A percentile compares a stretch with the other conserved stretches of the same genome.
Evolutionary conservation across 2,888 invertebrate species (phyloP).

Genomic region (Calliscelio sp.): DNA sequence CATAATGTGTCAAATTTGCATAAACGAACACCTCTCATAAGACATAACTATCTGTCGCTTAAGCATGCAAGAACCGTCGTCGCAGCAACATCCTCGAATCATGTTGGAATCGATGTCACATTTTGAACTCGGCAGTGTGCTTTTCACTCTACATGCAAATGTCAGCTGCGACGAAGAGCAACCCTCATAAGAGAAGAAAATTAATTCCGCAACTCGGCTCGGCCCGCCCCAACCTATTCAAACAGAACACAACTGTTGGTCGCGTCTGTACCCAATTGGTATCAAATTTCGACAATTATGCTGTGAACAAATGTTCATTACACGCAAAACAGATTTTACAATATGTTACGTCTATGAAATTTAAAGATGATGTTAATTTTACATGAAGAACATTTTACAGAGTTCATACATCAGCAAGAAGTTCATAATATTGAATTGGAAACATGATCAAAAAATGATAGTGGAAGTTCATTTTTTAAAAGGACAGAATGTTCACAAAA

Average conservation of each 20-base stretch:
- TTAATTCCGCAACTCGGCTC: slow-evolving; percentile 61
- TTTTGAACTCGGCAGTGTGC: slow-evolving; percentile 55
- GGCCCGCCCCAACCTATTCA: neutral
- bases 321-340: neutral
- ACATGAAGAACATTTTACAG: no score
- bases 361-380: no score
- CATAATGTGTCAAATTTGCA: slow-evolving; percentile 41
- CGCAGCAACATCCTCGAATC: slow-evolving; percentile 51
- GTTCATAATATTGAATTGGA: no score
- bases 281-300: slow-evolving; percentile 48
- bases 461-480: no score
- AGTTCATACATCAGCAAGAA: no score
- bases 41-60: slow-evolving; percentile 39
- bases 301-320: slow-evolving; percentile 29
- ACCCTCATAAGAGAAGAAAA: slow-evolving; percentile 52
- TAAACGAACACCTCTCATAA: slow-evolving; percentile 27
- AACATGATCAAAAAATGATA: no score
- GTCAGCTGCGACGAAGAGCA: slow-evolving; percentile 50
- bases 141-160: slow-evolving; percentile 72
- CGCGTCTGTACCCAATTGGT: slow-evolving; percentile 30
- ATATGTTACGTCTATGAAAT: no score
- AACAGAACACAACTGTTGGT: neutral
- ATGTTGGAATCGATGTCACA: slow-evolving; percentile 64
- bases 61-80: slow-evolving; percentile 50
- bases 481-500: no score